Evolutionary conservation across 2,113 vertebrate genomes (phyloP).

Genomic region (Cyprichromis sp.): DNA sequence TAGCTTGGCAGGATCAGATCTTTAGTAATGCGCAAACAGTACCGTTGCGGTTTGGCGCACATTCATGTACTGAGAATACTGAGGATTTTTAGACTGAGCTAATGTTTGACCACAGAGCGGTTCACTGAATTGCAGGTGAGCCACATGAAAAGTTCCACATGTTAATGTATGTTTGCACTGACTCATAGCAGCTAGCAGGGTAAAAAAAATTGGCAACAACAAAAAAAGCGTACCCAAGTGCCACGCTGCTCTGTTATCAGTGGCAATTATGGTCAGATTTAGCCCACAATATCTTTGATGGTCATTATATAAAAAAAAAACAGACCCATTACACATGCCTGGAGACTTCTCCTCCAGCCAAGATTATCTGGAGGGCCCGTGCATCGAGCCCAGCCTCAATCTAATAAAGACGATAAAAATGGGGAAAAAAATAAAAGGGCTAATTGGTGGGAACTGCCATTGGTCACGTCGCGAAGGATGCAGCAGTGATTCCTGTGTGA

Average conservation of each 20-base stretch:
- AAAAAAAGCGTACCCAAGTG: slow-evolving; percentile 28
- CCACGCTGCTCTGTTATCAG: slow-evolving; percentile 37
- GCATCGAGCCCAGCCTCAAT: slow-evolving; percentile 20
- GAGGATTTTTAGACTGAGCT: background rate
- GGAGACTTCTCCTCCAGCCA: slow-evolving; percentile 27
- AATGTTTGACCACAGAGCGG: background rate
- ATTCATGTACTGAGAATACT: background rate
- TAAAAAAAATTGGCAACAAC: background rate
- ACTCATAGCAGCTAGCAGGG: background rate
- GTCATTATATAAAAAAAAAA: slow-evolving; percentile 11
- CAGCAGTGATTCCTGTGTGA: slow-evolving; percentile 56
- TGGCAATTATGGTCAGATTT: slow-evolving; percentile 46
- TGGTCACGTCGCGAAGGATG: slow-evolving; percentile 65
- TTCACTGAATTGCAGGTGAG: background rate
- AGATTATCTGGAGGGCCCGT: slow-evolving; percentile 25
- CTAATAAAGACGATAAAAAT: slow-evolving; percentile 59
- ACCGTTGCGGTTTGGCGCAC: background rate
- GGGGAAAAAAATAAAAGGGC: slow-evolving; percentile 9
- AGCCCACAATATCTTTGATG: slow-evolving; percentile 41
- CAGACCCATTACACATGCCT: slow-evolving; percentile 41
- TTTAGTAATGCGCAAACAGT: background rate
- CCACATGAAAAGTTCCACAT: background rate
- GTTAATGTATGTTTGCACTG: background rate
- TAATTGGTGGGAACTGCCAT: slow-evolving; percentile 68
- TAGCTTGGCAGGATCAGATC: background rate